A percentile compares a stretch with the other conserved stretches of the same genome.
These are phyloP conservation scores for Xanthorhoe designata DNA, from an alignment of 2,888 invertebrate species.

Conservation along the genomic window DNA sequence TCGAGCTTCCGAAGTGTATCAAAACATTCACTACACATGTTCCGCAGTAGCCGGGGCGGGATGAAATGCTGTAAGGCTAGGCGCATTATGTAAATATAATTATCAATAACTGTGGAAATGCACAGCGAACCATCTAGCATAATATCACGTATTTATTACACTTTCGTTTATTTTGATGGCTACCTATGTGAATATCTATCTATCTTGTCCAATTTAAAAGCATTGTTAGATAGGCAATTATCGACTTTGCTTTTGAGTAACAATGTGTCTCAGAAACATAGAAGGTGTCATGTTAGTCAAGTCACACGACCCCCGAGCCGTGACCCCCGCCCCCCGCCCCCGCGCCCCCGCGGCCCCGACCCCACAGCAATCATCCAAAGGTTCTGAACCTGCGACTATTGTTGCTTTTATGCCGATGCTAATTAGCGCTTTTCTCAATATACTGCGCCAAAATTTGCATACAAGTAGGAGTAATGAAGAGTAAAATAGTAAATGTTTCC, in stretches of 20 bases:
- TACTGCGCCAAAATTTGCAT: neutral
- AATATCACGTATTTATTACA: neutral
- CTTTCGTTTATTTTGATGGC: too few relatives aligned
- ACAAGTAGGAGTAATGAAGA: neutral
- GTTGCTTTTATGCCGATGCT: constrained; percentile 17
- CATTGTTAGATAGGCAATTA: neutral
- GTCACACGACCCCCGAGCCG: neutral
- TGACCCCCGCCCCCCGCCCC: neutral
- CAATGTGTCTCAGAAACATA: neutral
- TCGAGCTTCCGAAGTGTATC: neutral
- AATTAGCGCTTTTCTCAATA: constrained; percentile 15
- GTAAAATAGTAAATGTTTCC: too few relatives aligned
- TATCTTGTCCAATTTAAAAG: neutral
- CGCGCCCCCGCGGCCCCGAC: neutral
- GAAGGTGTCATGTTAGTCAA: too few relatives aligned
- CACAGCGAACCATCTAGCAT: neutral
- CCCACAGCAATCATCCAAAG: neutral
- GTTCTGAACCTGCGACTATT: neutral
- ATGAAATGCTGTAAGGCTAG: neutral
- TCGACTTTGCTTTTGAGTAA: neutral
- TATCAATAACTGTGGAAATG: too few relatives aligned
- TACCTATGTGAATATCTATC: neutral
- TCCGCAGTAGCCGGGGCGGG: neutral
- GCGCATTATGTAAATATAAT: neutral
- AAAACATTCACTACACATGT: neutral